phyloP scores from a whole-genome alignment of 2,113 vertebrate genomes.

The Suricata suricatta region DNA sequence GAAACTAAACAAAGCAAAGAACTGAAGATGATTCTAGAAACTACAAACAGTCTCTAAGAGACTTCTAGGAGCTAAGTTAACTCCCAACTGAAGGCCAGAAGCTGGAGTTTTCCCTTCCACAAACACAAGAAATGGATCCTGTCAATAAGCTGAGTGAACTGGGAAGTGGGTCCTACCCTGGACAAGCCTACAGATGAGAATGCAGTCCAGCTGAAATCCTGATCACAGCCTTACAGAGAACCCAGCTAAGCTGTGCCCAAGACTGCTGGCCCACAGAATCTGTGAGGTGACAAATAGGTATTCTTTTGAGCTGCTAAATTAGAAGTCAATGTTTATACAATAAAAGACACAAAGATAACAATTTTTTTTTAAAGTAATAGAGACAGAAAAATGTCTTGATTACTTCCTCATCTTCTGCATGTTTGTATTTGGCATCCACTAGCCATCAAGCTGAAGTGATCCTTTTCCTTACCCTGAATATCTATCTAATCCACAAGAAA shows the following conservation, averaged over 20 bases:
- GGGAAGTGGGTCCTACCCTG: not conserved
- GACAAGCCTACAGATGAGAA: not conserved
- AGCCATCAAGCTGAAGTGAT: not conserved
- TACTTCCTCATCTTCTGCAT: not conserved
- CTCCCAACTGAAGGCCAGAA: not conserved
- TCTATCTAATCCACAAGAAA: not conserved
- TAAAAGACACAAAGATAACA: not conserved
- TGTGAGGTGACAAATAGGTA: not conserved
- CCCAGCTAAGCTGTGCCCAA: not conserved
- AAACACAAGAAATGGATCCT: not conserved
- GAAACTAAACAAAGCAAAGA: not conserved
- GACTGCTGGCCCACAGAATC: not conserved
- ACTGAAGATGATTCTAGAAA: not conserved
- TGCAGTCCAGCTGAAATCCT: not conserved
- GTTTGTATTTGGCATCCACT: not conserved
- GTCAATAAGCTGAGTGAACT: not conserved
- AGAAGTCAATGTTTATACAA: not conserved
- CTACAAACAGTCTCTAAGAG: not conserved
- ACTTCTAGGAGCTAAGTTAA: not conserved
- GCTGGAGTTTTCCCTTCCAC: not conserved
- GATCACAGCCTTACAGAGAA: not conserved
- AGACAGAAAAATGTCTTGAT: not conserved
- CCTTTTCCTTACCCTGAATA: not conserved
- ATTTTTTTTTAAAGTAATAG: not conserved
- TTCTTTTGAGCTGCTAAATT: not conserved